Base-by-base conservation (phyloP, 1,140 invertebrate genomes). In the Papilio dardanus region DNA sequence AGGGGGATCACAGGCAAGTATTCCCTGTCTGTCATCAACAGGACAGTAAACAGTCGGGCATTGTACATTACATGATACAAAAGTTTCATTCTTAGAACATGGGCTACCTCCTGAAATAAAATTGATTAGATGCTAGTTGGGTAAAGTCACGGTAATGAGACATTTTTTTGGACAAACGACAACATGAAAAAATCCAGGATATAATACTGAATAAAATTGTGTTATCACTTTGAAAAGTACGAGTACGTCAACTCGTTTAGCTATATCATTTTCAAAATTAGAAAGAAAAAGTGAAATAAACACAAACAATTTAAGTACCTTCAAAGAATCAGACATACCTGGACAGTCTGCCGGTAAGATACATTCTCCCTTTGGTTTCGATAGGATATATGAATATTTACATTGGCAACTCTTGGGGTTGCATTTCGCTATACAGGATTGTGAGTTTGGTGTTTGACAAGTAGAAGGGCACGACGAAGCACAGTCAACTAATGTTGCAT, bases 11-110 rank as follows among this genome's bases (percentile, higher is more conserved):
- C 86, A 89, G 0, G 77, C 76, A 0, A 87, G 7, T 1, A 82
- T 77, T 4, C 6, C 81, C 7, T 75, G 77, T 6, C n/a, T 82
- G 16, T 89, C 86, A 21, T 79, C 50, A 0, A 46, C 71, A 1
- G 88, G 86, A 62, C 88, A 89, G 37, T 83, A 84, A 21, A 75
- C 75, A 2, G 69, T 82, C 1, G 86, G 86, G 50, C 88, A 89
- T 16, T 40, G 71, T 8, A 77, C 71, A 19, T 80, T 81, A 58
- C 88, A 89, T 0, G 30, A 35, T 1, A 80, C 77, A 37, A 81
- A 88, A 4, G 78, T 82, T 76, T 83, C 78, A 24, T 87, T 89
- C 8, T 66, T 30, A 19, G 46, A 62, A 73, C 80, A 84, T 14
- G 76, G 81, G 35, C 82, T 74, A 35, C 81, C 82, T 74, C 77